These are phyloP conservation scores for Sebastes miniatus DNA, from an alignment of 2,797 vertebrate species.

Conservation along the genomic window DNA sequence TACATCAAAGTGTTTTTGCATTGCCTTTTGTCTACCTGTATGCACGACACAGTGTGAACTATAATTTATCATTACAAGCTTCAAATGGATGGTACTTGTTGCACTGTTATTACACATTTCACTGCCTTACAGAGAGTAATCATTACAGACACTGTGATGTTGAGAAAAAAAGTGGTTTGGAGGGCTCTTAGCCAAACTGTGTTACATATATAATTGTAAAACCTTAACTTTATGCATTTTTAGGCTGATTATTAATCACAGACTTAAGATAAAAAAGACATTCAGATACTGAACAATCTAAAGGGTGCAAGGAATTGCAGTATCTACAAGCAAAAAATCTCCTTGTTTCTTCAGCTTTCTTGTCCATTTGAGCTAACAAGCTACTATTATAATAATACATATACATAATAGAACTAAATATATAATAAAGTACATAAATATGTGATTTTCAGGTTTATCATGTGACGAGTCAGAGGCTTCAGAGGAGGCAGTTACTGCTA, in stretches of 20 bases:
- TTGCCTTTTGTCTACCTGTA: not conserved
- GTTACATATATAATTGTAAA: not conserved
- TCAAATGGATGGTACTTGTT: not conserved
- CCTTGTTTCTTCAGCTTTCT: not conserved
- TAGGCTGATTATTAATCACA: not conserved
- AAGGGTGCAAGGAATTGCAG: not conserved
- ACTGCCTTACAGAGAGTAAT: not conserved
- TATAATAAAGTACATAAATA: not conserved
- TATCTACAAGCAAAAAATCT: not conserved
- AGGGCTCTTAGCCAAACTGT: not conserved
- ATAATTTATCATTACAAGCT: not conserved
- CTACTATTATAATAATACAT: not conserved
- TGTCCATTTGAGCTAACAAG: not conserved
- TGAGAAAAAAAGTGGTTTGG: not conserved
- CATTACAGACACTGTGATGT: not conserved
- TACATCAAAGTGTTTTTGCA: not conserved
- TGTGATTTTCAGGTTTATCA: not conserved
- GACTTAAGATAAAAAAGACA: not conserved
- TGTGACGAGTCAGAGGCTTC: not conserved
- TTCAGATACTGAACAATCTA: not conserved
- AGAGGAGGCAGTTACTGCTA: not conserved
- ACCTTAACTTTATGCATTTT: not conserved
- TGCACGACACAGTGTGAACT: not conserved
- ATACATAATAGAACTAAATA: no score
- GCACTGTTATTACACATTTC: not conserved